Evolutionary conservation across 2,888 invertebrate genomes (phyloP).

Genomic region (Agonopterix arenella): DNA sequence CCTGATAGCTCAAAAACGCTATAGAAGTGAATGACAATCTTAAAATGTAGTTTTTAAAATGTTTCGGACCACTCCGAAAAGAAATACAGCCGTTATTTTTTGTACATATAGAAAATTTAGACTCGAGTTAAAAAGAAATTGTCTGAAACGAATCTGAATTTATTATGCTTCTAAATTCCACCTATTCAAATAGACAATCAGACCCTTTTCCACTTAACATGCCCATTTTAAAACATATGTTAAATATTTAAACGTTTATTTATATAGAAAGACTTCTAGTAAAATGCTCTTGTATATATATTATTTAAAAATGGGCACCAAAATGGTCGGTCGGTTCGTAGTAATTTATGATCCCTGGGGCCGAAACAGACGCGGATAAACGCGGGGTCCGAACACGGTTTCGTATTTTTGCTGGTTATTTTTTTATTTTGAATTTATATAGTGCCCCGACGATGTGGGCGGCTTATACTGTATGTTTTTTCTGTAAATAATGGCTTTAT

Average conservation of each 20-base stretch:
- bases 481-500: constrained; percentile 18
- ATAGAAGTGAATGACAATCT: too few relatives aligned
- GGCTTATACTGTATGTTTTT: constrained; percentile 20
- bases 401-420: constrained; percentile 34
- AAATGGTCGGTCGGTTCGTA: constrained; percentile 18
- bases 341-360: constrained; percentile 27
- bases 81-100: too few relatives aligned
- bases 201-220: too few relatives aligned
- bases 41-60: too few relatives aligned
- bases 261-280: constrained; percentile 2
- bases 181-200: too few relatives aligned
- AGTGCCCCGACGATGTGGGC: constrained; percentile 31
- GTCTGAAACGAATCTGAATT: too few relatives aligned
- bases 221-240: too few relatives aligned
- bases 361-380: constrained; percentile 24
- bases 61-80: too few relatives aligned
- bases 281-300: constrained; percentile 6
- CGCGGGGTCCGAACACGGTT: constrained; percentile 36
- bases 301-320: constrained; percentile 14
- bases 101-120: too few relatives aligned
- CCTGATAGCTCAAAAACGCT: too few relatives aligned
- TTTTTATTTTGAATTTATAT: constrained; percentile 49
- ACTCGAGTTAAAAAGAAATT: too few relatives aligned
- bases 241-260: neutral
- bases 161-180: too few relatives aligned